Evolutionary conservation across 2,113 vertebrate species (phyloP), one percentile per base, ranked within the genome.

Genomic region (Buteo buteo): DNA sequence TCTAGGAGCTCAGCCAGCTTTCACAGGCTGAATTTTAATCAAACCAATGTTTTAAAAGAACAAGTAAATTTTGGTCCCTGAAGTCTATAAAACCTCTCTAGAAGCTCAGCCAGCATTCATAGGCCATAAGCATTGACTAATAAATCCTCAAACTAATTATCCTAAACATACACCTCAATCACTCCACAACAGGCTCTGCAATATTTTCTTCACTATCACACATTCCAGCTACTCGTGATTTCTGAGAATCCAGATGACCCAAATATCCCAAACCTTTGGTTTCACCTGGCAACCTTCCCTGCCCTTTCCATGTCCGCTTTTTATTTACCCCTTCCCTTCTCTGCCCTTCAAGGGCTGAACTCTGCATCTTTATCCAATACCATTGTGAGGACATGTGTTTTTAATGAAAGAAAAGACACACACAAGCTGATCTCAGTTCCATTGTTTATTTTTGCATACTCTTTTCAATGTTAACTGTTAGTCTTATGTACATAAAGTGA

Each of bases 361-460:
- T 61, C 79, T 36, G n/a, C 44, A 66, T 52, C 72, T 91, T 91
- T 90, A 82, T 25, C 44, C 32, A 82, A 45, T 26, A 67, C 11
- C 57, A 66, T 1, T 10, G 32, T 31, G 14, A 73, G 14, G 66
- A 29, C 18, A 73, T 5, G 7, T 42, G 29, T 45, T 65, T 66
- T 57, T 34, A 70, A 42, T 29, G n/a, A 96, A 96, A 95, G 61
- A 55, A 91, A 38, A 91, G 78, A 96, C 91, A 85, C 96, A 66
- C 40, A 93, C 61, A 90, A 82, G 38, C 78, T 83, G 54, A 85
- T 62, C 24, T 94, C 77, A 58, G 38, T 86, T 93, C 49, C 64
- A 78, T 1, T 42, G 16, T 97, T 97, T 97, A 97, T 97, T 97
- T 87, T 58, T 80, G 20, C 61, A 83, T 55, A 50, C 7, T 85